Base-by-base conservation (phyloP, 2,888 invertebrate species). In the Phragmatobia fuliginosa region DNA sequence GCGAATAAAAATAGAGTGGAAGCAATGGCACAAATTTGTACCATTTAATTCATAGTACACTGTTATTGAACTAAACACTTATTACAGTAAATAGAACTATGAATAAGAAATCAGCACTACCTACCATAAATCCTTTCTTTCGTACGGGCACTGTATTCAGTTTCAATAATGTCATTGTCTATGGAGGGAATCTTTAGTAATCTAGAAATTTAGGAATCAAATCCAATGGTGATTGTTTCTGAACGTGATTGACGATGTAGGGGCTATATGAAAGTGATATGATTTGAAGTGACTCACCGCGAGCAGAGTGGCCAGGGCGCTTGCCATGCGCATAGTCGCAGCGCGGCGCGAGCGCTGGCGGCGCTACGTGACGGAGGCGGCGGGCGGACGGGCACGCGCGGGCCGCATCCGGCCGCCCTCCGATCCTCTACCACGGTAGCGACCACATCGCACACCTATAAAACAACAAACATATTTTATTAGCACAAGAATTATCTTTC, bases 311-410 rank as follows among this genome's bases (percentile, higher is more conserved):
- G 96, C 95, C 94, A 96, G 95, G 95, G 96, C 96, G 92, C 95
- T 95, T 96, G 96, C 96, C 96, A 97, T 97, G 96, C 96, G 97
- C 97, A 97, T 97, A 97, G 97, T 97, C 96, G 96, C 96, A 96
- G 95, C 95, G 95, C 96, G 95, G 95, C 85, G 85, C 75, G 83
- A 74, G 87, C 84, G 85, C 84, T 79, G 81, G 82, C 83, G 83
- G 83, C 89, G 85, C 90, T 91, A 90, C 75, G 90, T 88, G 89
- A 90, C 90, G 90, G 90, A 96, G 95, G 95, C 95, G 94, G 95
- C 92, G 92, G 95, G 95, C 95, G 94, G 93, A 87, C 91, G 93
- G 93, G 92, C 91, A 88, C 91, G 92, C 93, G 91, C 91, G 90
- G 88, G 90, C 92, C 92, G 91, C 94, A 92, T 92, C 92, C 93